Evolutionary conservation across 2,888 invertebrate species (phyloP).

Genomic region (Saturnia pavonia): DNA sequence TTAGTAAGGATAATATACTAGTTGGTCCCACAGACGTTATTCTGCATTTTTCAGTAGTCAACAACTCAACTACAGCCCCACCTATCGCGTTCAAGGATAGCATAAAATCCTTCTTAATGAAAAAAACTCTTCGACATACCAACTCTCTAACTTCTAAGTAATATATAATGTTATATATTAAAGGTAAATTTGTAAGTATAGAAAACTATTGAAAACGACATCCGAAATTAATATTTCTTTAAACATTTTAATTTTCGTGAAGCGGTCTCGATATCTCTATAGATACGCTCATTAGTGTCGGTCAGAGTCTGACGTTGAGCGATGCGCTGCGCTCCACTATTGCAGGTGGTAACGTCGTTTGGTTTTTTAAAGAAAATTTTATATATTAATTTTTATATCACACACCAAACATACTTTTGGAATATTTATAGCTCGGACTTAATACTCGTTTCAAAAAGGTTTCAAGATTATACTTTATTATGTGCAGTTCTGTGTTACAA

Average conservation of each 20-base stretch:
- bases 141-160: no score
- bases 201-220: not conserved
- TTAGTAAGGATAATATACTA: no score
- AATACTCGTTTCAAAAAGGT: not conserved
- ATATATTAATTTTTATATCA: not conserved
- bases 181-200: no score
- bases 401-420: not conserved
- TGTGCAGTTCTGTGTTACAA: not conserved
- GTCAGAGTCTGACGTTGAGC: constrained; percentile 62
- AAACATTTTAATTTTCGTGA: constrained; percentile 14
- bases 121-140: no score
- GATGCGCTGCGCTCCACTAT: constrained; percentile 49
- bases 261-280: constrained; percentile 22
- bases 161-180: no score
- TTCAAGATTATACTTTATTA: not conserved
- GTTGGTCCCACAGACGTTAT: no score
- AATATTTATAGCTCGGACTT: not conserved
- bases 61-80: no score
- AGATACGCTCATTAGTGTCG: constrained; percentile 62
- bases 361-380: constrained; percentile 31
- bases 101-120: no score
- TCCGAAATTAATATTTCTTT: not conserved
- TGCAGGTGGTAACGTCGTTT: constrained; percentile 34
- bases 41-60: no score
- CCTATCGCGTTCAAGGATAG: no score